Evolutionary conservation across 2,113 vertebrate species (phyloP), one percentile per base, ranked within the genome.

Genomic region (Empidonax traillii): DNA sequence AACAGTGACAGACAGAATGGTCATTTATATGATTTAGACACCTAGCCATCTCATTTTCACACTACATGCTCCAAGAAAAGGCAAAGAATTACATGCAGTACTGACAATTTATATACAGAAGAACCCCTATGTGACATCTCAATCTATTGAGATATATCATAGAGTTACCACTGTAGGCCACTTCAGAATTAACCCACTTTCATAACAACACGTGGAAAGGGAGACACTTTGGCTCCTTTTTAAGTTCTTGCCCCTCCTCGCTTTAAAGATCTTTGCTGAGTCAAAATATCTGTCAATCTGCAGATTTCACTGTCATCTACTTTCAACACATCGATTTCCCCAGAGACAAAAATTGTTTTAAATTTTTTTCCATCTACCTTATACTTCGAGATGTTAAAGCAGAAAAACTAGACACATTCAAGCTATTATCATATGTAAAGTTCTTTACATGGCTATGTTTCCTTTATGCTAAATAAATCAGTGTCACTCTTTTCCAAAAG

Each of bases 131-230:
- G 46, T 89, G 62, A 94, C 92, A 96, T 92, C 89, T 95, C 82
- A 92, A 68, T 96, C 88, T 90, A 90, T 92, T 96, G 77, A 94
- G 84, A 83, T 87, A 28, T 66, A 89, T 89, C 87, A 49, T 61
- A 55, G 39, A 61, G 52, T 87, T 97, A 95, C 82, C 90, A 94
- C 85, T 85, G 63, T 62, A 97, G 90, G 75, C 85, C 59, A 91
- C 89, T 96, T 96, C 10, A 96, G 55, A 96, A 96, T 94, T 92
- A 87, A 91, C 69, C 90, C 73, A 58, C 85, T 80, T 90, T 72
- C 80, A 75, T 81, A 95, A 94, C 12, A 3, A 59, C 33, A 23
- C 15, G 39, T 79, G 69, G 52, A 35, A 67, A 82, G 33, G 35
- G 21, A 91, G 18, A 75, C 31, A 35, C 2, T 8, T 90, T 89